Evolutionary conservation across 2,797 vertebrate species (phyloP), one percentile per base, ranked within the genome.

Genomic region (Merluccius polli): DNA sequence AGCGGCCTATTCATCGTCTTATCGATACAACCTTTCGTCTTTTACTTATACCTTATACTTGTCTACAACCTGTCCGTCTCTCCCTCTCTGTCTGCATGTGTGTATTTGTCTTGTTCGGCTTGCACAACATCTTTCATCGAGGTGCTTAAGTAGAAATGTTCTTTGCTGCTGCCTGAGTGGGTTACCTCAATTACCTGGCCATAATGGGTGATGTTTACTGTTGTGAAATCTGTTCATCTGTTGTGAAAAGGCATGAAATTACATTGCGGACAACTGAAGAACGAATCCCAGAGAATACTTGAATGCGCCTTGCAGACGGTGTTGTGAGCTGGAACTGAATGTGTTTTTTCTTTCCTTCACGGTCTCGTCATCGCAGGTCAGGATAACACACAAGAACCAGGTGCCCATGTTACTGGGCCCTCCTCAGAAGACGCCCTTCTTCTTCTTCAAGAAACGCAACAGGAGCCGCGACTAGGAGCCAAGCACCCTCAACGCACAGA

Each of bases 321-420:
- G 1, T 29, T 68, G 7, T 35, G 35, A 29, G 31, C 48, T n/a
- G 48, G 24, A 30, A 27, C 59, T 27, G 13, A 59, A 35, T 24
- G 15, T 33, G n/a, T 73, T 70, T 6, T 27, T 7, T 77, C 71
- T 70, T 67, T 24, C 79, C 18, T 80, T 73, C n/a, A 81, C 16
- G 79, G 0, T 77, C 2, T 78, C 4, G 29, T 68, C 86, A 11
- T 80, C 91, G 78, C 87, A 98, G 97, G 89, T 98, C 85, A 93
- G 92, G 92, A 98, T 98, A 85, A 97, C 94, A 3, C 96, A 97
- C 89, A 98, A 96, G 94, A 98, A 97, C 93, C 96, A 98, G 94
- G 96, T 96, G 29, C 97, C 97, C 1, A 95, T 98, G 89, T 86
- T 97, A 77, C 89, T 97, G 89, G 96, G 96, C 0, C 95, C 95